A percentile compares a stretch with the other conserved stretches of the same genome.
Evolutionary conservation across 2,888 invertebrate species (phyloP).

Genomic region (Congeria kusceri): DNA sequence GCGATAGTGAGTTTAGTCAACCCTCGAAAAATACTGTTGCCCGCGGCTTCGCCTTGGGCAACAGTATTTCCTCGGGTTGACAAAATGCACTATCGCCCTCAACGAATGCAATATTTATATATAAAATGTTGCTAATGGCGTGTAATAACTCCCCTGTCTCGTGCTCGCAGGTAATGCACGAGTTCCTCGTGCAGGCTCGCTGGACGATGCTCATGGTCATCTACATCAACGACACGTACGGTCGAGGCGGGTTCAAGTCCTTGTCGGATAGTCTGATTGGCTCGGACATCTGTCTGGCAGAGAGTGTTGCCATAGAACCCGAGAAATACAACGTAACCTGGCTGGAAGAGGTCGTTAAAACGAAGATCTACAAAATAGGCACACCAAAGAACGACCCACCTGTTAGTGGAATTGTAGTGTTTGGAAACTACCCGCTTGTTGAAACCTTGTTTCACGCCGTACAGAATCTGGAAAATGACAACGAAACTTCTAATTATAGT

Average conservation of each 20-base stretch:
- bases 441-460: conserved; percentile 22
- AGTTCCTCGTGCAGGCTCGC: conserved; percentile 28
- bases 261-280: conserved; percentile 14
- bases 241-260: conserved; percentile 27
- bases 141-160: too few relatives aligned
- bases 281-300: conserved; percentile 46
- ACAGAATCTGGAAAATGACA: conserved; percentile 16
- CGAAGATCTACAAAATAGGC: conserved; percentile 12
- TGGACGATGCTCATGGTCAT: conserved; percentile 55
- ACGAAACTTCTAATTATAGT: background rate
- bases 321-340: background rate
- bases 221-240: conserved; percentile 56
- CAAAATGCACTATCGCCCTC: too few relatives aligned
- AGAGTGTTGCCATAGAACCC: conserved; percentile 18
- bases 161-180: conserved; percentile 39
- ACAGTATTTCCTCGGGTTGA: too few relatives aligned
- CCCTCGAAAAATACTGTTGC: too few relatives aligned
- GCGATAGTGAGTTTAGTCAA: too few relatives aligned
- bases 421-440: conserved; percentile 31
- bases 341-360: conserved; percentile 17
- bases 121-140: too few relatives aligned
- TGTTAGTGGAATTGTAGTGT: conserved; percentile 43
- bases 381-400: background rate
- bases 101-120: too few relatives aligned
- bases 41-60: too few relatives aligned